Percentiles rank a stretch among this genome's conserved stretches.
These are phyloP conservation scores for Enteromius thamalakanensis DNA, from an alignment of 2,797 vertebrate genomes.

Conservation along the genomic window DNA sequence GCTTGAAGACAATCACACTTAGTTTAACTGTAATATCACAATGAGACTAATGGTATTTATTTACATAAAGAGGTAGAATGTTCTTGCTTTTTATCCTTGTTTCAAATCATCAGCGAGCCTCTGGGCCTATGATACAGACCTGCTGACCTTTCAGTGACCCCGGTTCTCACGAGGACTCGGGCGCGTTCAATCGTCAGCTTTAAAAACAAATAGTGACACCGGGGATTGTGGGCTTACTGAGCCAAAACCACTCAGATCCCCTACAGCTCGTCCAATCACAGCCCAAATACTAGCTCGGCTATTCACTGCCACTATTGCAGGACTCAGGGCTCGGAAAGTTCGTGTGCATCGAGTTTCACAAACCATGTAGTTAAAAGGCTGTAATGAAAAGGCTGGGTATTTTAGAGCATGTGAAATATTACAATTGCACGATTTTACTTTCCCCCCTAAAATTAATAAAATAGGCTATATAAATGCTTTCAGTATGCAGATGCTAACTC, in stretches of 20 bases:
- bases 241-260: slow-evolving; percentile 4
- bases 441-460: background rate
- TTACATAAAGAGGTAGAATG: background rate
- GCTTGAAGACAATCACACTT: background rate
- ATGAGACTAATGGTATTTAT: background rate
- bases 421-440: background rate
- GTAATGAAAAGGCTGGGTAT: background rate
- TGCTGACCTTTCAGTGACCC: slow-evolving; percentile 78
- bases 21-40: background rate
- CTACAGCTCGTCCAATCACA: background rate
- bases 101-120: background rate
- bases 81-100: background rate
- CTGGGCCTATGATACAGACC: slow-evolving; percentile 54
- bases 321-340: background rate
- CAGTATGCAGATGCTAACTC: background rate
- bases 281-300: background rate
- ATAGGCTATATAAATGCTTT: background rate
- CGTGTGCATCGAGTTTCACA: background rate
- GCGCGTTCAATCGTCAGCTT: slow-evolving; percentile 58
- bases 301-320: background rate
- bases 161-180: slow-evolving; percentile 57
- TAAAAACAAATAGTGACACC: slow-evolving; percentile 63
- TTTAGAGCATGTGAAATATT: background rate
- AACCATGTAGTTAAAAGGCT: background rate
- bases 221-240: slow-evolving; percentile 47